A percentile compares a stretch with the other conserved stretches of the same genome.
Conservation (phyloP, 2,888 invertebrate species). For the Muschampia plurimacula region DNA sequence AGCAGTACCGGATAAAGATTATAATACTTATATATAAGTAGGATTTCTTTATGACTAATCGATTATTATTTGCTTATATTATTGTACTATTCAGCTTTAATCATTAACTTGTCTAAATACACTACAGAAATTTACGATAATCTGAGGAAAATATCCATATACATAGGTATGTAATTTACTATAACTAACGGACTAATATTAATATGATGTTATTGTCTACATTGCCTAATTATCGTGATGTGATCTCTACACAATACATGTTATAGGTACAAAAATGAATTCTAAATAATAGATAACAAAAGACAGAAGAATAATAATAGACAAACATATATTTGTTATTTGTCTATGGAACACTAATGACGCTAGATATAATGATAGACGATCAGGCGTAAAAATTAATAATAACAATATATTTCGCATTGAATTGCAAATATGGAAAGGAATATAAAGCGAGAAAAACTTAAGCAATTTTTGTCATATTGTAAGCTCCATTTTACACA, state of each 20-base stretch:
- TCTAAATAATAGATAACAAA: no score
- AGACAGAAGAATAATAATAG: neutral
- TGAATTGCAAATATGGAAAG: no score
- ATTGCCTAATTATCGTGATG: conserved; percentile 23
- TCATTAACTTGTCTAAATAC: conserved; percentile 47
- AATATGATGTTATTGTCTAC: conserved; percentile 29
- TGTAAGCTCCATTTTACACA: no score
- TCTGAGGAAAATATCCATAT: neutral
- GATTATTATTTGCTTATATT: conserved; percentile 65
- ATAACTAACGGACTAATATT: conserved; percentile 25
- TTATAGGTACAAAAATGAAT: no score
- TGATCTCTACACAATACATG: neutral
- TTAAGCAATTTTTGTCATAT: no score
- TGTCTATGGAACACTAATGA: neutral
- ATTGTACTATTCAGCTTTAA: conserved; percentile 72
- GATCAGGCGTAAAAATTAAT: neutral
- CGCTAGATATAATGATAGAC: neutral
- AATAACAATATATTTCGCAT: no score
- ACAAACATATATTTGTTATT: neutral
- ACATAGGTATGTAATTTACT: neutral
- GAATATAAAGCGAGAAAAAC: no score
- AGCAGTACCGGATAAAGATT: conserved; percentile 4
- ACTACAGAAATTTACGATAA: conserved; percentile 14
- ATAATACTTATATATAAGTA: neutral
- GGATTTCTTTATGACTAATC: conserved; percentile 2